Evolutionary conservation across 2,797 vertebrate species (phyloP), one percentile per base, ranked within the genome.

Genomic region (Acestrorhynchus altus): DNA sequence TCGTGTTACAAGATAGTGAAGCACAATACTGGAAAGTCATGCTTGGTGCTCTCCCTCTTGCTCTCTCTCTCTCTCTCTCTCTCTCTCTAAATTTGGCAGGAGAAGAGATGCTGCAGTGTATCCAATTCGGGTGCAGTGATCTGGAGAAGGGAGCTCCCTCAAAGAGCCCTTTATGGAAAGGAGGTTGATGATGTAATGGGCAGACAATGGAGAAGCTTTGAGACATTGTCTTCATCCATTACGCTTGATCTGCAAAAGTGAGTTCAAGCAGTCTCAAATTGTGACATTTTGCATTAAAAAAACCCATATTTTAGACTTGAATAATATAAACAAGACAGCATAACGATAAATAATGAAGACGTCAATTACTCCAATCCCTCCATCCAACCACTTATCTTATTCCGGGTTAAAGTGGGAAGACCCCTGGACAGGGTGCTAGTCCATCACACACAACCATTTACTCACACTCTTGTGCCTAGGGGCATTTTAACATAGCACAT

Each of bases 101-200:
- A 63, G 22, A 52, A 2, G 35, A 63, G 42, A 39, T 11, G 15
- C 26, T 31, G 46, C 47, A 68, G 46, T 68, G 54, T 31, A 52
- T 54, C 70, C 26, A 20, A 49, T 72, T 78, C 57, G 24, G n/a
- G 61, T 79, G 49, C 70, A 66, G 8, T 66, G 70, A 77, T 77
- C 66, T 70, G 67, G 31, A 28, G 20, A 44, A 54, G 39, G 49
- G 56, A 71, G 59, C 71, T 68, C 35, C 26, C 18, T 79, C 77
- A 69, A 74, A 68, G 31, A 20, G 13, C 31, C 3, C 44, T 79
- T 68, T 79, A 74, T 68, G n/a, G n/a, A 49, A 60, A 40, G 9
- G 10, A n/a, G 31, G 28, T 11, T 13, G 31, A 67, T 68, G 63
- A 74, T 61, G 77, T 74, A 73, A 79, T 31, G 52, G 40, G 44